Percentiles rank a stretch among this genome's conserved stretches.
phyloP scores from a whole-genome alignment of 1,140 invertebrate species.

The Drusus annulatus region DNA sequence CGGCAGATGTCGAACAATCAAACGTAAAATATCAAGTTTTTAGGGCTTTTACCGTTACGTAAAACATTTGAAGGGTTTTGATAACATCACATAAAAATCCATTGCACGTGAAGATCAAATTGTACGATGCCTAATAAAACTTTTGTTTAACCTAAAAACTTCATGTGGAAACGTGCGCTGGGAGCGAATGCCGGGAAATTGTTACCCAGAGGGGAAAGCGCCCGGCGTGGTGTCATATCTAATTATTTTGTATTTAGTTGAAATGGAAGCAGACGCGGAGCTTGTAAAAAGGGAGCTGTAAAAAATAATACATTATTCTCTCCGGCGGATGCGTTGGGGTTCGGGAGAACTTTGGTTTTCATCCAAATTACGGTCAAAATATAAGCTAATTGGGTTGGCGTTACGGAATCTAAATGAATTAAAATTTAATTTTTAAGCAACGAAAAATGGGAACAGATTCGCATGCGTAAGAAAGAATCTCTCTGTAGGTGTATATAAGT shows the following conservation, averaged over 20 bases:
- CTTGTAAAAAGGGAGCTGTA: too few species aligned
- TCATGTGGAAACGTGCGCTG: conserved; percentile 16
- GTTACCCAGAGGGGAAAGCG: not conserved
- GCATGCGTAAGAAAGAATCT: too few species aligned
- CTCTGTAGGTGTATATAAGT: too few species aligned
- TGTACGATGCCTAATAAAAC: conserved; percentile 22
- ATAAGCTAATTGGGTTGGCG: too few species aligned
- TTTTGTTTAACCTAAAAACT: conserved; percentile 39
- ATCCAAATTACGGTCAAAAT: too few species aligned
- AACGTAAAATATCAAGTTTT: conserved; percentile 36
- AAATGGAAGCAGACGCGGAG: not conserved
- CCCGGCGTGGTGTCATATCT: not conserved
- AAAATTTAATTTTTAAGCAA: too few species aligned
- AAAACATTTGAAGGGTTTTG: conserved; percentile 19
- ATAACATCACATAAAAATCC: conserved; percentile 30
- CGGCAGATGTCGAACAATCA: conserved; percentile 35
- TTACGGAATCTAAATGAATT: too few species aligned
- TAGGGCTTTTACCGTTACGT: conserved; percentile 17
- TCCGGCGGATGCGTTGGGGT: too few species aligned
- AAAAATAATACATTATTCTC: too few species aligned
- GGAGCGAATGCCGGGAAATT: not conserved
- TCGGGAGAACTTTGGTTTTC: too few species aligned
- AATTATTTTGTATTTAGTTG: conserved; percentile 11
- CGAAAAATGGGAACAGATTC: too few species aligned
- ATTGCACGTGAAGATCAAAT: conserved; percentile 31